Evolutionary conservation across 1,140 invertebrate species (phyloP).

Genomic region (Drosophila sp.): DNA sequence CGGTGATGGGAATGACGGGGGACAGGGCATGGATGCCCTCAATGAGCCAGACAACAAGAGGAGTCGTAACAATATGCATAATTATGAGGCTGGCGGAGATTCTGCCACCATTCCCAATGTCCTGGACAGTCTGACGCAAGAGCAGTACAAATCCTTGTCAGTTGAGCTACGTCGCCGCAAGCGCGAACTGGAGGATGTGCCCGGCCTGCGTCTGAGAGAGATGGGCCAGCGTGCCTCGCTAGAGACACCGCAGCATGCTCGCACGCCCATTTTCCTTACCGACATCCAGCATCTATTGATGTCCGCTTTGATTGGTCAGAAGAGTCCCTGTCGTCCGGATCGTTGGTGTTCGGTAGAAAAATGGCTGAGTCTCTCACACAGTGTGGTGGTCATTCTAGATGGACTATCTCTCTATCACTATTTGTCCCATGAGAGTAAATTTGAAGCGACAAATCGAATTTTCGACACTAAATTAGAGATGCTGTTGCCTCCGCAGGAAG

Average conservation of each 20-base stretch:
- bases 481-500: constrained; percentile 88
- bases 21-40: neutral
- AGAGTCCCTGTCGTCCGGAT: constrained; percentile 87
- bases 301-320: constrained; percentile 89
- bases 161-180: constrained; percentile 85
- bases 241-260: constrained; percentile 83
- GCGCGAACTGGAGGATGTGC: constrained; percentile 84
- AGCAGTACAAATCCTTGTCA: constrained; percentile 85
- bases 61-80: constrained; percentile 16
- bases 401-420: constrained; percentile 90
- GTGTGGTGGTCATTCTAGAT: constrained; percentile 90
- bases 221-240: constrained; percentile 86
- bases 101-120: constrained; percentile 37
- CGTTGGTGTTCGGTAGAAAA: constrained; percentile 93
- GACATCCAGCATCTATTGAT: constrained; percentile 93
- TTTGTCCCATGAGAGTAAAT: constrained; percentile 86
- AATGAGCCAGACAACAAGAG: constrained; percentile 47
- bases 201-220: constrained; percentile 85
- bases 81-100: constrained; percentile 49
- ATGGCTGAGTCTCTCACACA: constrained; percentile 87
- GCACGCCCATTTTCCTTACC: constrained; percentile 90
- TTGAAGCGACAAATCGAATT: constrained; percentile 85
- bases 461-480: constrained; percentile 89
- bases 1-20: neutral
- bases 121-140: constrained; percentile 76